phyloP scores from a whole-genome alignment of 2,797 vertebrate genomes.

The Anabacerthia variegaticeps region DNA sequence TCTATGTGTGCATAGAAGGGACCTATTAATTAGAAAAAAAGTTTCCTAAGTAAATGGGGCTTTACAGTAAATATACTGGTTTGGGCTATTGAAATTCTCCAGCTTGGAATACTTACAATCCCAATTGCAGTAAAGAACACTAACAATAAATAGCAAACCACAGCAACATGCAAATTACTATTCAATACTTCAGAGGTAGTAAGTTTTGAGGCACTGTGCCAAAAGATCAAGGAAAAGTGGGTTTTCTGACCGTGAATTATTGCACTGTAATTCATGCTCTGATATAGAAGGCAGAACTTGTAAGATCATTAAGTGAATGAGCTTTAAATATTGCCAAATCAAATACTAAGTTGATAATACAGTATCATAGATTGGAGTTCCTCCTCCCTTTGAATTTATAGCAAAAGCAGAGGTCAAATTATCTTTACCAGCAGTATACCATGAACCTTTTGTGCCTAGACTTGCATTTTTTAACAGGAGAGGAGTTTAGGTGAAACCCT shows the following conservation, averaged over 20 bases:
- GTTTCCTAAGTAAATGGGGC: neutral
- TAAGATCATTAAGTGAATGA: slow-evolving; percentile 1
- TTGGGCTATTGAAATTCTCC: neutral
- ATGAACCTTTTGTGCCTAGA: neutral
- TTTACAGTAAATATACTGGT: neutral
- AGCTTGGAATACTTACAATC: neutral
- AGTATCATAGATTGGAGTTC: neutral
- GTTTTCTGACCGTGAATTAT: slow-evolving; percentile 33
- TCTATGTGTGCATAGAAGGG: neutral
- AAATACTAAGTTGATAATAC: neutral
- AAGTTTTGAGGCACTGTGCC: neutral
- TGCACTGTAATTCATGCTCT: slow-evolving; percentile 2
- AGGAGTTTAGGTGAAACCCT: neutral
- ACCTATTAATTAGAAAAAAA: neutral
- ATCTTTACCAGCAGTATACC: neutral
- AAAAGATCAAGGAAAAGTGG: slow-evolving; percentile 1
- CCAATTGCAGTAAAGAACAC: neutral
- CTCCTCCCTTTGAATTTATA: neutral
- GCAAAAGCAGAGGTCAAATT: neutral
- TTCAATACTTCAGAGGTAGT: neutral
- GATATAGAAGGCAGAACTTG: neutral
- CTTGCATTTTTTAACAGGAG: neutral
- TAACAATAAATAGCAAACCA: neutral
- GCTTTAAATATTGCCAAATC: slow-evolving; percentile 11
- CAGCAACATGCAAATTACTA: neutral